phyloP scores from a whole-genome alignment of 2,113 vertebrate genomes.

The Clarias batrachus region DNA sequence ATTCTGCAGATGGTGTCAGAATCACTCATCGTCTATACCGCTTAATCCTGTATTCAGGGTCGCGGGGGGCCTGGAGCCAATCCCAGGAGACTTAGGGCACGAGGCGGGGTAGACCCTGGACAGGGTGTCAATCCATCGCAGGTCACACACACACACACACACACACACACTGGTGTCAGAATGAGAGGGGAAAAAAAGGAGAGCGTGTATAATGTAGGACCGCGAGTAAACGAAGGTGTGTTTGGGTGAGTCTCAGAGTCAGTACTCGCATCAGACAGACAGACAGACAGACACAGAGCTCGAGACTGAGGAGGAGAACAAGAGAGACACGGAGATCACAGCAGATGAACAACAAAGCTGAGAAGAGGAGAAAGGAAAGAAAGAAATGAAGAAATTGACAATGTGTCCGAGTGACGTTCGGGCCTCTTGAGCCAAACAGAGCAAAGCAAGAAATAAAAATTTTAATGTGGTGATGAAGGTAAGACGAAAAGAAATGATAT shows the following conservation, averaged over 20 bases:
- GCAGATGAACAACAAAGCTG: neutral
- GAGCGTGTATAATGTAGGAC: neutral
- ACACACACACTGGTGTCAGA: neutral
- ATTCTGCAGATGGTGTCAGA: slow-evolving; percentile 1
- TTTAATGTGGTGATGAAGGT: neutral
- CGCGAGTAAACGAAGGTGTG: neutral
- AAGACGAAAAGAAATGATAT: neutral
- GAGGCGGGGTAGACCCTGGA: no score
- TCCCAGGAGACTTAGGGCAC: no score
- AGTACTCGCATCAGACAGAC: neutral
- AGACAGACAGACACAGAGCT: neutral
- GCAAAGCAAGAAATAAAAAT: neutral
- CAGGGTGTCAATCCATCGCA: no score
- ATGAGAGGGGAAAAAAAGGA: neutral
- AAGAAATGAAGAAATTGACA: neutral
- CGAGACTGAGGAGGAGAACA: neutral
- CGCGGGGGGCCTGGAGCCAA: no score
- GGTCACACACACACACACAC: no score
- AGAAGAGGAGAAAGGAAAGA: neutral
- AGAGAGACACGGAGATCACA: neutral
- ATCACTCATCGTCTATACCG: no score
- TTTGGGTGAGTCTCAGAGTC: neutral
- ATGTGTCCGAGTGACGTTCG: neutral
- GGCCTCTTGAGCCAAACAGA: neutral
- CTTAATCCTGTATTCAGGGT: no score